A percentile compares a stretch with the other conserved stretches of the same genome.
phyloP scores from a whole-genome alignment of 2,113 vertebrate species.

The Gymnorhina tibicen region DNA sequence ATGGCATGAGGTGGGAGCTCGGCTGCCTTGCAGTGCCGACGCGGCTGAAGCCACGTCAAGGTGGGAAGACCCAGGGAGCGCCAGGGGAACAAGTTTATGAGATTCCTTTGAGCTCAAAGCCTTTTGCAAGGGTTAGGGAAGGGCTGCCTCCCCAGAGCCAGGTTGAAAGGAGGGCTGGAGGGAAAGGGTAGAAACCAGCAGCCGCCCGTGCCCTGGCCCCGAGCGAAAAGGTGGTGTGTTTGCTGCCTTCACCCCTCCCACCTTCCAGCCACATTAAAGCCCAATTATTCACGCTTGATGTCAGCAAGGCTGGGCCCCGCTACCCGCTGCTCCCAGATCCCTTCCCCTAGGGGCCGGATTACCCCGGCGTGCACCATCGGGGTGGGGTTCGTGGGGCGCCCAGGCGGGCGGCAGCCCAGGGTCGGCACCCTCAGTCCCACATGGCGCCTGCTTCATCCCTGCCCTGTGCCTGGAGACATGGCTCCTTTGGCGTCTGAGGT shows the following conservation, averaged over 20 bases:
- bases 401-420: not conserved
- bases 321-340: constrained; percentile 13
- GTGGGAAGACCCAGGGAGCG: not conserved
- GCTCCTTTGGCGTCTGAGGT: accelerated
- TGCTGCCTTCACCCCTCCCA: constrained; percentile 36
- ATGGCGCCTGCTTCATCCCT: accelerated
- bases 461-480: accelerated
- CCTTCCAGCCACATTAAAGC: constrained; percentile 58
- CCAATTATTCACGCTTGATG: constrained; percentile 47
- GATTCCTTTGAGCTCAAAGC: constrained; percentile 1
- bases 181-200: not conserved
- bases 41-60: accelerated
- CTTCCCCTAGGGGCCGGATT: constrained; percentile 17
- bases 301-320: not conserved
- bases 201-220: not conserved
- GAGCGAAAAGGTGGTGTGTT: not conserved
- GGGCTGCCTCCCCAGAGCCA: not conserved
- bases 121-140: not conserved
- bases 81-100: not conserved
- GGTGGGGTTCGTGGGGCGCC: not conserved
- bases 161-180: constrained; percentile 23
- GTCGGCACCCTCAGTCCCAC: not conserved
- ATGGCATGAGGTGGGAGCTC: not conserved
- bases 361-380: not conserved
- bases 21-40: accelerated